A percentile compares a stretch with the other conserved stretches of the same genome.
Evolutionary conservation across 1,140 invertebrate genomes (phyloP).

Genomic region (Daktulosphaira vitifoliae): DNA sequence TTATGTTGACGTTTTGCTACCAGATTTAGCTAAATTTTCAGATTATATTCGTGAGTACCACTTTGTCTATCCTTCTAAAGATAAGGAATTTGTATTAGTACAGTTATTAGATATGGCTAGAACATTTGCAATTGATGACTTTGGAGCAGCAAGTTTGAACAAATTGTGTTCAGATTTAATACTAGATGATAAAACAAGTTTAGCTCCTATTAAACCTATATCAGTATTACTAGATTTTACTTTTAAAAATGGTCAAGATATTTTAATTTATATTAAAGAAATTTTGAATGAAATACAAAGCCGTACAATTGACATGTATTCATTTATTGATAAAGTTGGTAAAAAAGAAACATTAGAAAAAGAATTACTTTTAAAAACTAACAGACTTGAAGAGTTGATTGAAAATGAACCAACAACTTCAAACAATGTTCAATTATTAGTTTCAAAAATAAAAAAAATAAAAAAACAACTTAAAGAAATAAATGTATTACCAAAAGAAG

Average conservation of each 20-base stretch:
- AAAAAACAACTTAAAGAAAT: not conserved
- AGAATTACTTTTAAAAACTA: not conserved
- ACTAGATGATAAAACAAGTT: not conserved
- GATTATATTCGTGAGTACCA: constrained; percentile 16
- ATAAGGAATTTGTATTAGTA: constrained; percentile 16
- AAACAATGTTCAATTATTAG: not conserved
- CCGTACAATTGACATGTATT: not conserved
- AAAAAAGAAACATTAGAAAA: not conserved
- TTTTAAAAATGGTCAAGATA: not conserved
- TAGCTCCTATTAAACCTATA: constrained; percentile 1
- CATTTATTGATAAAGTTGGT: constrained; percentile 1
- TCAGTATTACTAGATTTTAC: not conserved
- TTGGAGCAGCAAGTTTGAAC: not conserved
- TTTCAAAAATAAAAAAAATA: not conserved
- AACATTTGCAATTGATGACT: constrained; percentile 2
- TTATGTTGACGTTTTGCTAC: constrained; percentile 17
- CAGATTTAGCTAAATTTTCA: constrained; percentile 13
- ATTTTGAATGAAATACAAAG: constrained; percentile 21
- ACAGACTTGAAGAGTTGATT: not conserved
- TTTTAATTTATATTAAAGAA: constrained; percentile 7
- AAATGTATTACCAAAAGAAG: not conserved
- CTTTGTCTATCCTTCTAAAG: not conserved
- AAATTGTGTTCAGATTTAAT: constrained; percentile 23
- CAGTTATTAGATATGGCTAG: constrained; percentile 15
- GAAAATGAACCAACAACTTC: not conserved